Percentiles rank a stretch among this genome's conserved stretches.
Evolutionary conservation across 2,113 vertebrate genomes (phyloP).

Genomic region (Vicugna pacos): DNA sequence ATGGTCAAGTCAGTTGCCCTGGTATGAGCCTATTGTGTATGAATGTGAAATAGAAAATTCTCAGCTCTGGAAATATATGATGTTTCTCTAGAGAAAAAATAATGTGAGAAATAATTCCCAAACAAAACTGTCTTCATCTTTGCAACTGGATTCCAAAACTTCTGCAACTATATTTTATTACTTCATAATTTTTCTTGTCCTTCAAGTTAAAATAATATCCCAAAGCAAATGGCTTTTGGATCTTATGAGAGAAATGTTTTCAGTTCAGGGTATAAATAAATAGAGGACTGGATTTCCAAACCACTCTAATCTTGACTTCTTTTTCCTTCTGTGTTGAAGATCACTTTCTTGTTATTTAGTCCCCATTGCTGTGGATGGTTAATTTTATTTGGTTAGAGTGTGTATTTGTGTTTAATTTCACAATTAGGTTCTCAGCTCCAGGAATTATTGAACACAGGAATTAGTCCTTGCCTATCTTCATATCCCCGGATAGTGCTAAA

Average conservation of each 20-base stretch:
- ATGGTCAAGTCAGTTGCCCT: neutral
- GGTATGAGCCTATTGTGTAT: neutral
- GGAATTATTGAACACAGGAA: neutral
- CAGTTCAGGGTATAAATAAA: neutral
- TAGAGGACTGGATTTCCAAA: neutral
- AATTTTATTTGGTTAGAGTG: slow-evolving; percentile 17
- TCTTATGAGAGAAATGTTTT: slow-evolving; percentile 41
- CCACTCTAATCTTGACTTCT: neutral
- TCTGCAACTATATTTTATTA: neutral
- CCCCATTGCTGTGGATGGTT: neutral
- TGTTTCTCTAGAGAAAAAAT: neutral
- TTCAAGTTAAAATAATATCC: neutral
- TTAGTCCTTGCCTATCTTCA: neutral
- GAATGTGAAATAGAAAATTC: neutral
- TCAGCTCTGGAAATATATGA: neutral
- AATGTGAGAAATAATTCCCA: neutral
- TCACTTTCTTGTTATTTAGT: neutral
- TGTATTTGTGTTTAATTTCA: slow-evolving; percentile 33
- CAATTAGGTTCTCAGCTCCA: neutral
- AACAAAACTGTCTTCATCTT: neutral
- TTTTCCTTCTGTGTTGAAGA: neutral
- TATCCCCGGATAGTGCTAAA: neutral
- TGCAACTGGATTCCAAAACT: neutral
- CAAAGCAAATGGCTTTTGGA: neutral
- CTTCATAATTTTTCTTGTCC: neutral